Percentiles rank a stretch among this genome's conserved stretches.
phyloP scores from a whole-genome alignment of 2,113 vertebrate genomes.

The Psittacus erithacus region DNA sequence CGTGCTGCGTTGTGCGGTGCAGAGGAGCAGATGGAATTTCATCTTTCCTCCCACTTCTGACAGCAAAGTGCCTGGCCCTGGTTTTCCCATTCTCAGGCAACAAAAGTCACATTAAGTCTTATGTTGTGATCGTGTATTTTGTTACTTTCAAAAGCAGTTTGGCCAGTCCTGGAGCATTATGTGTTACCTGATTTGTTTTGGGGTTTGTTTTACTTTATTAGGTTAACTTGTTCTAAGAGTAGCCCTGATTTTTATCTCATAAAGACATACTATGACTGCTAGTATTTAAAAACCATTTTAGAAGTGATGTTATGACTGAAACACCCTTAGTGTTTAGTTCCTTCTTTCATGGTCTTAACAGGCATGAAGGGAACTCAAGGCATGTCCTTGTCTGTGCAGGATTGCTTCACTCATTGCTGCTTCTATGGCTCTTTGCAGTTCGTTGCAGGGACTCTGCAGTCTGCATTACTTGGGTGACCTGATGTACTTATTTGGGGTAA shows the following conservation, averaged over 20 bases:
- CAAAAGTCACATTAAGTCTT: not conserved
- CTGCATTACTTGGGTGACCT: too few species aligned
- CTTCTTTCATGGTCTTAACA: not conserved
- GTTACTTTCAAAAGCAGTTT: not conserved
- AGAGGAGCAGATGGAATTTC: constrained; percentile 8
- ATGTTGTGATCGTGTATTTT: not conserved
- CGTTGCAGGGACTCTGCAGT: not conserved
- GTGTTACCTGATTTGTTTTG: not conserved
- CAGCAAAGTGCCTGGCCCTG: not conserved
- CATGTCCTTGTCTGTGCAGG: not conserved
- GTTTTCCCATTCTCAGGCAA: not conserved
- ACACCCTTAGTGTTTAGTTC: not conserved
- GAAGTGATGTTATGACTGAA: not conserved
- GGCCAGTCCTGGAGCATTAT: not conserved
- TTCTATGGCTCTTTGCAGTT: not conserved
- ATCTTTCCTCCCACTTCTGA: constrained; percentile 19
- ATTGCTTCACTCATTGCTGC: not conserved
- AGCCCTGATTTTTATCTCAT: not conserved
- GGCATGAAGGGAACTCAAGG: not conserved
- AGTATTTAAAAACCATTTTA: not conserved
- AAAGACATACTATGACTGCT: not conserved
- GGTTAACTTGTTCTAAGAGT: not conserved
- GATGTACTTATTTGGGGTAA: not conserved
- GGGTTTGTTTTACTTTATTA: not conserved
- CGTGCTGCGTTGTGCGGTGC: not conserved